Evolutionary conservation across 2,797 vertebrate genomes (phyloP).

Genomic region (Clarias laeviceps): DNA sequence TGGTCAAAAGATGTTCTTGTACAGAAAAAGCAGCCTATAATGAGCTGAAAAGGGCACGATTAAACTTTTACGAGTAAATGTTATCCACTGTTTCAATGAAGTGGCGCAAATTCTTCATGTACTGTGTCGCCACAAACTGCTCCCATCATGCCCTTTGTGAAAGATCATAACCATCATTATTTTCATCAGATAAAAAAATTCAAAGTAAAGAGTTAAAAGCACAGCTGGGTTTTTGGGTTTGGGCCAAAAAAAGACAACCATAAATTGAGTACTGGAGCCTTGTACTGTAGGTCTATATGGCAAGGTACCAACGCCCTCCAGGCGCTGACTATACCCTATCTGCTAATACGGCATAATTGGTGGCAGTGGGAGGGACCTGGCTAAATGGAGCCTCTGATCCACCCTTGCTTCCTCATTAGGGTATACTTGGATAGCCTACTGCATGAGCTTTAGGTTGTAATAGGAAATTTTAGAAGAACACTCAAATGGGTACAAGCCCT

Average conservation of each 20-base stretch:
- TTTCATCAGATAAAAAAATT: neutral
- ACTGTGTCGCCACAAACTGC: neutral
- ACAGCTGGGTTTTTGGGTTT: neutral
- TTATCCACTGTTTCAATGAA: neutral
- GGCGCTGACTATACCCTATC: conserved; percentile 45
- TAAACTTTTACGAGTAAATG: neutral
- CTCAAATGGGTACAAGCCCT: conserved; percentile 50
- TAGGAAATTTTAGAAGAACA: conserved; percentile 52
- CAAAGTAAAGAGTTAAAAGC: conserved; percentile 9
- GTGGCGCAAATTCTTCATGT: neutral
- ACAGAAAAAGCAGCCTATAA: neutral
- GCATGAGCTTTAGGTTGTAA: conserved; percentile 51
- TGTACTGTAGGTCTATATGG: conserved; percentile 37
- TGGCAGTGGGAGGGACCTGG: conserved; percentile 50
- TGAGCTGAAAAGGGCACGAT: neutral
- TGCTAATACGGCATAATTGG: conserved; percentile 52
- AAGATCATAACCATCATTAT: neutral
- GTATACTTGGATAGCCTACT: conserved; percentile 51
- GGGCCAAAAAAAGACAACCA: neutral
- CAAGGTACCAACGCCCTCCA: conserved; percentile 42
- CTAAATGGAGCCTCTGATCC: conserved; percentile 54
- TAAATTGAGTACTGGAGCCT: conserved; percentile 25
- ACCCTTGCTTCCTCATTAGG: conserved; percentile 57
- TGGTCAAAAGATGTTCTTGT: neutral
- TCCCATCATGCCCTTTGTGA: neutral